Base-by-base conservation (phyloP, 2,113 vertebrate genomes). In the Larimichthys crocea region DNA sequence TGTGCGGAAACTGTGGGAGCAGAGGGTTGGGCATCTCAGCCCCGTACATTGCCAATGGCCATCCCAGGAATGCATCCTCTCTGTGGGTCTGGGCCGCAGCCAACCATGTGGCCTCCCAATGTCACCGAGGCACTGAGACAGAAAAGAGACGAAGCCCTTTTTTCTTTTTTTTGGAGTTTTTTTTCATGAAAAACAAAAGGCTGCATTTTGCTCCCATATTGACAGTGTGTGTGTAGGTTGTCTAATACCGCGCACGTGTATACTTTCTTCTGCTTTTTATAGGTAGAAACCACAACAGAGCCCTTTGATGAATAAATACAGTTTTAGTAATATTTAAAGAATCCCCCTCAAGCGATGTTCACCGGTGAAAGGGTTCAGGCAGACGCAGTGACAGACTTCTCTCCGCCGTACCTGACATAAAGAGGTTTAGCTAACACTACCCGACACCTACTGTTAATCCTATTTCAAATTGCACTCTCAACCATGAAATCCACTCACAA, bases 401-500 rank as follows among this genome's bases (percentile, higher is more conserved):
- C 85, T 91, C 89, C 35, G 68, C 85, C 26, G 50, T 71, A 91
- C 89, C 91, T 89, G 91, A 90, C 91, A 92, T 87, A 89, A 91
- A 93, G 91, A 90, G 91, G 69, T 93, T 94, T 92, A 92, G 86
- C 86, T 81, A 50, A 84, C 87, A 84, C 89, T 88, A 89, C 89
- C 87, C 82, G 84, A 91, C 93, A 93, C 86, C 88, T 92, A 84
- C 86, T 71, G 90, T 74, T 92, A 92, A 94, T 94, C 93, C 92
- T 88, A 86, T 93, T 92, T 92, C 84, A 91, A 82, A 92, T 87
- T 91, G 89, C 82, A 91, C 88, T 89, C 90, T 90, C 84, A 93
- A 89, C 87, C 90, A 88, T 93, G 87, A 93, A 94, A 91, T 94
- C 93, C 85, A 94, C 89, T 92, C 91, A 89, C 87, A 89, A 79